phyloP scores from a whole-genome alignment of 2,888 invertebrate genomes.

The Trissonchulus sp. region DNA sequence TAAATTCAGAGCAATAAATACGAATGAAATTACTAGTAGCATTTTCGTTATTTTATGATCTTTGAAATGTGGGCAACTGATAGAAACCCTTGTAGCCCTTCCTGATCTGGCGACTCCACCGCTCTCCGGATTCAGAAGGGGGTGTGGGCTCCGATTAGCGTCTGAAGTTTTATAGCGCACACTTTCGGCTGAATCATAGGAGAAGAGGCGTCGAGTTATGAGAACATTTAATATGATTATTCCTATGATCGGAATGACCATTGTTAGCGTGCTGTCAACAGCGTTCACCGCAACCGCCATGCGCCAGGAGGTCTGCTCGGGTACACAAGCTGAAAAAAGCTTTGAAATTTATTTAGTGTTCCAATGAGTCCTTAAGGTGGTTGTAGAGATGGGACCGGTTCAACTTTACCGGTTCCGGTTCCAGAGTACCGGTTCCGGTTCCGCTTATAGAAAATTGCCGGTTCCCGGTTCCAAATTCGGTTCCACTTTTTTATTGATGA shows the following conservation, averaged over 20 bases:
- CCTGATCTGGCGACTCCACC: too few species aligned
- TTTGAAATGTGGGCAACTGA: neutral
- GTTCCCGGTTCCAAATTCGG: too few species aligned
- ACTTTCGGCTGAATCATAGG: neutral
- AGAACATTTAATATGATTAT: neutral
- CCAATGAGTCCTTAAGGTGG: too few species aligned
- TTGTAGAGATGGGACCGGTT: too few species aligned
- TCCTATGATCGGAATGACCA: neutral
- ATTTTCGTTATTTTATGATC: slow-evolving; percentile 40
- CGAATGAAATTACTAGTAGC: slow-evolving; percentile 43
- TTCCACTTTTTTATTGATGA: too few species aligned
- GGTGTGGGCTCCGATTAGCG: neutral
- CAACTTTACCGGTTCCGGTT: too few species aligned
- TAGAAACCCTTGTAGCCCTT: too few species aligned
- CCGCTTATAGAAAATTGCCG: too few species aligned
- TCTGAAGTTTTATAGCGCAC: neutral
- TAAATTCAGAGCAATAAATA: slow-evolving; percentile 45
- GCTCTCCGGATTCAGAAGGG: neutral
- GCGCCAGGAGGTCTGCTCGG: neutral
- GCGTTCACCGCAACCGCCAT: neutral
- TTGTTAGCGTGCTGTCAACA: neutral
- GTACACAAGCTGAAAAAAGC: neutral
- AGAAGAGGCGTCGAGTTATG: neutral
- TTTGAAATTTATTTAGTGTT: neutral
- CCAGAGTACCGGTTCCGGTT: too few species aligned